phyloP scores from a whole-genome alignment of 2,888 invertebrate species.

The Amorpha juglandis region DNA sequence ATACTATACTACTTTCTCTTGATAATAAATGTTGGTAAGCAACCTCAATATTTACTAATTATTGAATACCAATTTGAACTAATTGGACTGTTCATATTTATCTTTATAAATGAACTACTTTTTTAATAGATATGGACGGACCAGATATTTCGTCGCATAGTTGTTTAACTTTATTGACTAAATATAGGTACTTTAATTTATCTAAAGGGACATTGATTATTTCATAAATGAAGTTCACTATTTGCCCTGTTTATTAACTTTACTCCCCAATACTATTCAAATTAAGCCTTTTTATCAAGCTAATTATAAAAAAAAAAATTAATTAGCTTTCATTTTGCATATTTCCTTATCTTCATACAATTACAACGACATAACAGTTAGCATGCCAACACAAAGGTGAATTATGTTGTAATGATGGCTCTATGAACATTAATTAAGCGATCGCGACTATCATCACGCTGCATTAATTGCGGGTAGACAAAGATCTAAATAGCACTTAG shows the following conservation, averaged over 20 bases:
- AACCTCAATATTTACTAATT: not conserved
- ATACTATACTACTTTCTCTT: not conserved
- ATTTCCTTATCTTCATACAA: not conserved
- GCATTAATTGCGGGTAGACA: constrained; percentile 3
- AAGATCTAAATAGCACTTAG: constrained; percentile 4
- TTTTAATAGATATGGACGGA: too few relatives aligned
- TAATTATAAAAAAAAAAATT: not conserved
- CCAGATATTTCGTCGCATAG: not conserved
- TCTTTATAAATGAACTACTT: not conserved
- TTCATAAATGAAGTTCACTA: too few relatives aligned
- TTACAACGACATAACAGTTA: constrained; percentile 7
- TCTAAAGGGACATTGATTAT: too few relatives aligned
- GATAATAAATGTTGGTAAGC: not conserved
- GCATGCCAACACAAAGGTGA: constrained; percentile 2
- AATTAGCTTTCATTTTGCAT: not conserved
- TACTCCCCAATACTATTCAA: too few relatives aligned
- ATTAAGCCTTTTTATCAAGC: too few relatives aligned
- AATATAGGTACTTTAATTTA: too few relatives aligned
- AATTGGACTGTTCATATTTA: not conserved
- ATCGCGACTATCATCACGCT: constrained; percentile 6
- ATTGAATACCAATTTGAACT: not conserved
- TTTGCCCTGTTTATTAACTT: too few relatives aligned
- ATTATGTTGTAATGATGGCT: constrained; percentile 10
- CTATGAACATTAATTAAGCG: constrained; percentile 8
- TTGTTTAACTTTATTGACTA: too few relatives aligned